Base-by-base conservation (phyloP, 2,888 invertebrate species). In the Amiota minor region DNA sequence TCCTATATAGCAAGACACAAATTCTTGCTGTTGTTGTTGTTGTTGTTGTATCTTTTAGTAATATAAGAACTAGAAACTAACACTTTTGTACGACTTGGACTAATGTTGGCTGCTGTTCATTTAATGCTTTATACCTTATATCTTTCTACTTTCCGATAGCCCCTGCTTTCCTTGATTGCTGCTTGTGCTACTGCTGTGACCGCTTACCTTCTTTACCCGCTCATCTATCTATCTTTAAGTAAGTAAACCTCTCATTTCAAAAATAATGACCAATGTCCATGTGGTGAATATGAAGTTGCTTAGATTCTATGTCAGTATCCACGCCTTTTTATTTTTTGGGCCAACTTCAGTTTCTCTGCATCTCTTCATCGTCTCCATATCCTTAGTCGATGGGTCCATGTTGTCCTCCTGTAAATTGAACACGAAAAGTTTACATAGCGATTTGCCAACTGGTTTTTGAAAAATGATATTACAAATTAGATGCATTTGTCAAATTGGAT, bases 391-490 rank as follows among this genome's bases (percentile, higher is more conserved):
- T 23, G 23, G 23, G 23, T 23, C 23, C 35, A 35, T 35, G 35
- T 35, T 3, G 35, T 35, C 74, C 71, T 67, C 74, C 71, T 72
- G 67, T 74, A 75, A 77, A 81, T 79, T 85, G 81, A 82, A 79
- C 82, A 85, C 81, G 80, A 20, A 73, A 77, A 76, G 74, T 84
- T 84, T 82, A 79, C 78, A 82, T 78, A 85, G 78, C 77, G 83
- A 83, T 85, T 80, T 82, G 50, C 72, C 75, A 76, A 78, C 76
- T 77, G 74, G 75, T 65, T 81, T 82, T 85, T 87, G 88, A 89
- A 87, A 89, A 89, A 89, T 89, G 84, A 82, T 87, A 87, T 88
- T 89, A 89, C 89, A 89, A 89, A 89, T 89, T 87, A 85, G 80
- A 79, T 78, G 82, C 85, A 89, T 89, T 89, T 89, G 87, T 89